Base-by-base conservation (phyloP, 2,113 vertebrate genomes). In the Callocephalon fimbriatum region DNA sequence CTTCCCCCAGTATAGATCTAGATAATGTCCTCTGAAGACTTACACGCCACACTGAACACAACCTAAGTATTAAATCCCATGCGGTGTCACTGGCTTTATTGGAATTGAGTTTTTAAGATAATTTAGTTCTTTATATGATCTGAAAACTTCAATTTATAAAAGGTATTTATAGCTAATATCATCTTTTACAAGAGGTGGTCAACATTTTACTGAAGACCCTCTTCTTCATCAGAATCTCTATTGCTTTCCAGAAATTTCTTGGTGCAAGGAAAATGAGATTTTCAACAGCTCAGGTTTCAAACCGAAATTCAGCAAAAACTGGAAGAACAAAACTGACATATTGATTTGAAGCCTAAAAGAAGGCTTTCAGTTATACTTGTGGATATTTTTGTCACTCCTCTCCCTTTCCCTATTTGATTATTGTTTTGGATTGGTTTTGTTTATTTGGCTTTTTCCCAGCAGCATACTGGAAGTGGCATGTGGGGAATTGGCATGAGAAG, bases 321-420 rank as follows among this genome's bases (percentile, higher is more conserved):
- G 19, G 29, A 78, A 74, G 29, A 45, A 40, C 19, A 61, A 79
- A 75, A 54, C 7, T 3, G 12, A 32, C 9, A 20, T 72, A 58
- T 26, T 53, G 9, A 4, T 72, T 88, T 85, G 66, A 20, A 90
- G 58, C 2, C 9, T 61, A 77, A 85, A 38, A 63, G 47, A 73
- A 85, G 42, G 22, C 15, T 48, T 58, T 53, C 42, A 35, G 26
- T 15, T 53, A 26, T 51, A 53, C 2, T 26, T 5, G 10, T 12
- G 11, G 40, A 23, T 61, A 47, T 35, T 66, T 80, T 37, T 79
- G 31, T 40, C 20, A 42, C 8, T 37, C 27, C 54, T 11, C 7
- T 12, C 4, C 10, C 2, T 20, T 14, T 5, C 1, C 3, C 3
- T 15, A 8, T 18, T 44, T 67, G 8, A 16, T 59, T 56, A 29